Conservation (phyloP, 2,888 invertebrate species). For the Agrypnus murinus region DNA sequence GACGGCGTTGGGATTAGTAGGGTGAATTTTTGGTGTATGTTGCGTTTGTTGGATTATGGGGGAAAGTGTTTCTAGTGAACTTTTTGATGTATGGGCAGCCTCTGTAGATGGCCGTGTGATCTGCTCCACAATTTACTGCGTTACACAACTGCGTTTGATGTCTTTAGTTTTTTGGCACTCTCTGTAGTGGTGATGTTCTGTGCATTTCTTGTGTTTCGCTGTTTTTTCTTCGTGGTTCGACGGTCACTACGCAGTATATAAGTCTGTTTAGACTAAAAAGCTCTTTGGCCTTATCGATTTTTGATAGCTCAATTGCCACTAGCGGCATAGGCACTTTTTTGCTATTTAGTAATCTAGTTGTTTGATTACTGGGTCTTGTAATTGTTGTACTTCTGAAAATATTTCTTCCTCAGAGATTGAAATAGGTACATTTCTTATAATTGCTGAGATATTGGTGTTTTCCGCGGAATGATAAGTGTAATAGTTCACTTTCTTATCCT, state of each 20-base stretch:
- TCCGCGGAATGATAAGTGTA: slow-evolving; percentile 7
- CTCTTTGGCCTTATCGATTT: background rate
- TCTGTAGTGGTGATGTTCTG: background rate
- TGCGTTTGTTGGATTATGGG: background rate
- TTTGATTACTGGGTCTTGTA: slow-evolving; percentile 19
- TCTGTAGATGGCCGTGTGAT: slow-evolving; percentile 37
- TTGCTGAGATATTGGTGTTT: too few species aligned
- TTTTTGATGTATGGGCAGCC: slow-evolving; percentile 10
- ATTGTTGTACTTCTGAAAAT: background rate
- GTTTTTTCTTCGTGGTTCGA: background rate
- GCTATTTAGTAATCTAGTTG: background rate
- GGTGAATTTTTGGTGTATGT: too few species aligned
- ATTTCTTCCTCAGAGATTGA: slow-evolving; percentile 23
- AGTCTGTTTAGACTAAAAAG: slow-evolving; percentile 22
- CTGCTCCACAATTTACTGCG: too few species aligned
- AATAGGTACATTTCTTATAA: slow-evolving; percentile 5
- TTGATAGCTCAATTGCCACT: slow-evolving; percentile 10
- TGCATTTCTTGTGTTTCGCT: background rate
- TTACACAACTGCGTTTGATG: too few species aligned
- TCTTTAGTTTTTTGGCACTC: too few species aligned
- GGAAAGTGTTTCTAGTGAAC: background rate
- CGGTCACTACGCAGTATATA: background rate
- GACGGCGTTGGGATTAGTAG: too few species aligned
- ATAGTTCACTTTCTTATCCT: slow-evolving; percentile 23
- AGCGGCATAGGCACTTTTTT: slow-evolving; percentile 11